These are phyloP conservation scores for Chiloscyllium plagiosum DNA, from an alignment of 2,113 vertebrate genomes.

Conservation along the genomic window DNA sequence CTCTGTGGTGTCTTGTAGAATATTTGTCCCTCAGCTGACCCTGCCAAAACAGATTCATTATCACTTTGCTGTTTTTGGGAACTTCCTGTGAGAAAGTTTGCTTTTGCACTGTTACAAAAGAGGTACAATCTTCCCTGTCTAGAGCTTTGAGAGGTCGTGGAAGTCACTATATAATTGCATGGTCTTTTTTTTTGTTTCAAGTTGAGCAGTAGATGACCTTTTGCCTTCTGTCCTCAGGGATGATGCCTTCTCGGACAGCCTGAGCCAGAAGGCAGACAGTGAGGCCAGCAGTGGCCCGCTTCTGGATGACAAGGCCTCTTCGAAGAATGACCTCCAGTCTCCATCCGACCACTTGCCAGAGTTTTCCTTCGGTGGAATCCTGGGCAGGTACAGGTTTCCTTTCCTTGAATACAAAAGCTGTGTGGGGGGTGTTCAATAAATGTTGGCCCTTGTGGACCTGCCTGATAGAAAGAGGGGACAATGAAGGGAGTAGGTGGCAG, in stretches of 20 bases:
- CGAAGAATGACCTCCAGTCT: conserved; percentile 87
- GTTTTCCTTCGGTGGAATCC: conserved; percentile 79
- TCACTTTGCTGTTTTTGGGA: not conserved
- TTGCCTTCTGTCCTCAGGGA: conserved; percentile 64
- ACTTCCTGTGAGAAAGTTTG: not conserved
- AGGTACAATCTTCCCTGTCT: too few species aligned
- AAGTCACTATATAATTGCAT: not conserved
- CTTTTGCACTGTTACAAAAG: too few species aligned
- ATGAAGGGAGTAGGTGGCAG: not conserved
- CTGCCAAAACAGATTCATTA: not conserved
- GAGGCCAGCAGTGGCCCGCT: conserved; percentile 93
- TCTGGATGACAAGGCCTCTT: conserved; percentile 88
- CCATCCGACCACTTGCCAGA: conserved; percentile 84
- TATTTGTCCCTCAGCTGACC: not conserved
- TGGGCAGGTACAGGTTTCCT: conserved; percentile 72
- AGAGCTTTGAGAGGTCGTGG: not conserved
- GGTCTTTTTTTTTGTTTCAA: not conserved
- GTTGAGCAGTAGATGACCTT: not conserved
- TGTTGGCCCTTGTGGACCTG: not conserved
- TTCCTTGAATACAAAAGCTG: not conserved
- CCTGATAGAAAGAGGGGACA: not conserved
- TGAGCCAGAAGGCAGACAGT: conserved; percentile 95
- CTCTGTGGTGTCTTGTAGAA: not conserved
- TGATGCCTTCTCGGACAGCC: conserved; percentile 92
- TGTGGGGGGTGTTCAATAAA: not conserved